phyloP scores from a whole-genome alignment of 2,888 invertebrate species.

The Cantharis lateralis region DNA sequence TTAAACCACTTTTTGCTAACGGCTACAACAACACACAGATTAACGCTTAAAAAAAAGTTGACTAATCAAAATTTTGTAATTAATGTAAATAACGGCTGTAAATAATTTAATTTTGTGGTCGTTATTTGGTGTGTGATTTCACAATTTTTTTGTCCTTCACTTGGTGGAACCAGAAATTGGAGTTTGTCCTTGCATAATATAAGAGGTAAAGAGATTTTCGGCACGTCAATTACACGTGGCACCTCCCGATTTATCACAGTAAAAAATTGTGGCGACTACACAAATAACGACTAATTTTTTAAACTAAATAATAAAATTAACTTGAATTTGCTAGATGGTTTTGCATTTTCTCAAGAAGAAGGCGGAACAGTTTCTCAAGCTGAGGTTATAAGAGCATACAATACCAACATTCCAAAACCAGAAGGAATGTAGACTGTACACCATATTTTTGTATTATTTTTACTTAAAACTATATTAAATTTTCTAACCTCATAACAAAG shows the following conservation, averaged over 20 bases:
- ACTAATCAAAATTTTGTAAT: background rate
- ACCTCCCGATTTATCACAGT: background rate
- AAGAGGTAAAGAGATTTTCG: background rate
- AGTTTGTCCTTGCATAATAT: background rate
- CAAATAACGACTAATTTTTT: background rate
- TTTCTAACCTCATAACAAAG: slow-evolving; percentile 3
- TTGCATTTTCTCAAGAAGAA: slow-evolving; percentile 99
- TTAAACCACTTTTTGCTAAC: slow-evolving; percentile 4
- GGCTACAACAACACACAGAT: background rate
- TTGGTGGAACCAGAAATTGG: background rate
- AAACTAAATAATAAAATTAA: slow-evolving; percentile 4
- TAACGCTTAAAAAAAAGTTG: background rate
- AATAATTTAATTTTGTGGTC: background rate
- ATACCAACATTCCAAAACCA: slow-evolving; percentile 87
- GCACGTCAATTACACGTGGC: background rate
- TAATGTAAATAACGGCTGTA: background rate
- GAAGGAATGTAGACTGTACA: slow-evolving; percentile 57
- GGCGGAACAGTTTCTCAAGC: slow-evolving; percentile 93
- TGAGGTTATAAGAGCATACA: slow-evolving; percentile 94
- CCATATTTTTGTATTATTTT: background rate
- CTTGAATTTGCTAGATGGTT: slow-evolving; percentile 75
- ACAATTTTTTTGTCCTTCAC: background rate
- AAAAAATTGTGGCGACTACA: background rate
- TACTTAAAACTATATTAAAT: background rate
- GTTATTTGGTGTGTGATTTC: background rate